A percentile compares a stretch with the other conserved stretches of the same genome.
phyloP scores from a whole-genome alignment of 2,888 invertebrate genomes.

The Danaus chrysippus region DNA sequence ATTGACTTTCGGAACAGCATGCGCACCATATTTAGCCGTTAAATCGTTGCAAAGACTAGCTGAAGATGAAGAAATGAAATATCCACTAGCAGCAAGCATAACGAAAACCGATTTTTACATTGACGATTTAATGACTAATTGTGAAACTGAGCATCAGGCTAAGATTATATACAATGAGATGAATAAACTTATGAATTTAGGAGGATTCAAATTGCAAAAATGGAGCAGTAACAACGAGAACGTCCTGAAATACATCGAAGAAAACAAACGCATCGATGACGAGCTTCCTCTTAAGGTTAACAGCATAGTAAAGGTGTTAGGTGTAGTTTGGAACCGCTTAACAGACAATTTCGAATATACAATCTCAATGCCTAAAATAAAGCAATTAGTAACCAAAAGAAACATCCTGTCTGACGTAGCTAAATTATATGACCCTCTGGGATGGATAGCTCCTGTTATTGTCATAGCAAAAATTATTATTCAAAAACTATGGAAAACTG shows the following conservation, averaged over 20 bases:
- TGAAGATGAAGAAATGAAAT: conserved; percentile 30
- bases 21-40: conserved; percentile 39
- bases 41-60: conserved; percentile 37
- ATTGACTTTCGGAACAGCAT: conserved; percentile 39
- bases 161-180: conserved; percentile 32
- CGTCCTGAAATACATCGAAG: not conserved
- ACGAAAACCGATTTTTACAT: conserved; percentile 33
- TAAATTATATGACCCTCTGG: conserved; percentile 30
- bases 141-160: conserved; percentile 31
- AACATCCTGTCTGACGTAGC: conserved; percentile 30
- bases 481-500: conserved; percentile 33
- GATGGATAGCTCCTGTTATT: conserved; percentile 30
- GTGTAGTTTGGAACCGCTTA: conserved; percentile 19
- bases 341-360: conserved; percentile 18
- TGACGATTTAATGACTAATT: conserved; percentile 36
- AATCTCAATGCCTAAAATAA: conserved; percentile 23
- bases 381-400: conserved; percentile 23
- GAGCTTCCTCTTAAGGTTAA: conserved; percentile 28
- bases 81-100: conserved; percentile 32
- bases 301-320: conserved; percentile 30
- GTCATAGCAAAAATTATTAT: conserved; percentile 27
- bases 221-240: no score
- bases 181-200: conserved; percentile 34
- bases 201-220: conserved; percentile 40
- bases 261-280: conserved; percentile 14